A percentile compares a stretch with the other conserved stretches of the same genome.
These are phyloP conservation scores for Galleria mellonella DNA, from an alignment of 1,140 invertebrate genomes.

Conservation along the genomic window DNA sequence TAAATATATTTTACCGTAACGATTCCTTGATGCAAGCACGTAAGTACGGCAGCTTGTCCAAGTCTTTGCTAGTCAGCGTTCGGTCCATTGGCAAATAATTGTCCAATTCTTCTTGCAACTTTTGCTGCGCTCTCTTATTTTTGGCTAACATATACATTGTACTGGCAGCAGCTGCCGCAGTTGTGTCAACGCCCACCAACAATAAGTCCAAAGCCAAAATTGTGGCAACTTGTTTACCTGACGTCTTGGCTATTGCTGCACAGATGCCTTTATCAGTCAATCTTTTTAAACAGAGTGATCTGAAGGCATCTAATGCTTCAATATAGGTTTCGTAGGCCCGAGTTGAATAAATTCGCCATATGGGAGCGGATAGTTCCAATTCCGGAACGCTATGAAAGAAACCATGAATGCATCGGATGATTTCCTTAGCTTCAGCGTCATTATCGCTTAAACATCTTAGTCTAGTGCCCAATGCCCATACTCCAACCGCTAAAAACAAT, in stretches of 20 bases:
- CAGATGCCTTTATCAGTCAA: conserved; percentile 61
- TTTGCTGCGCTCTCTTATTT: conserved; percentile 84
- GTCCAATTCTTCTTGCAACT: conserved; percentile 81
- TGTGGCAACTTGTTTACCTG: conserved; percentile 78
- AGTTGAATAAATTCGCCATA: conserved; percentile 88
- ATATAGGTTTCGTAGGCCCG: conserved; percentile 84
- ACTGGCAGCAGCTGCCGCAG: conserved; percentile 85
- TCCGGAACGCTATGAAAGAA: conserved; percentile 88
- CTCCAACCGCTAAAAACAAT: conserved; percentile 80
- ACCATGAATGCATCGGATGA: conserved; percentile 86
- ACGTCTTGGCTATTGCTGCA: conserved; percentile 40
- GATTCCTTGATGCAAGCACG: conserved; percentile 94
- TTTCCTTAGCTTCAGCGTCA: conserved; percentile 79
- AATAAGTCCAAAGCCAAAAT: conserved; percentile 88
- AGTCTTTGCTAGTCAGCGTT: conserved; percentile 77
- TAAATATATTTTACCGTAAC: conserved; percentile 83
- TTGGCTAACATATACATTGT: conserved; percentile 87
- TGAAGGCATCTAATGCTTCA: conserved; percentile 81
- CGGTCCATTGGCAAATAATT: conserved; percentile 75
- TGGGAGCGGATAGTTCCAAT: conserved; percentile 85
- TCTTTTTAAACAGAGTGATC: conserved; percentile 58
- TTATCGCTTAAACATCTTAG: conserved; percentile 83
- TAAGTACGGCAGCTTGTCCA: conserved; percentile 85
- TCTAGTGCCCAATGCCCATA: conserved; percentile 86
- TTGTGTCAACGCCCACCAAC: conserved; percentile 91